A percentile compares a stretch with the other conserved stretches of the same genome.
Conservation (phyloP, 2,888 invertebrate species). For the Standfussiana lucernea region DNA sequence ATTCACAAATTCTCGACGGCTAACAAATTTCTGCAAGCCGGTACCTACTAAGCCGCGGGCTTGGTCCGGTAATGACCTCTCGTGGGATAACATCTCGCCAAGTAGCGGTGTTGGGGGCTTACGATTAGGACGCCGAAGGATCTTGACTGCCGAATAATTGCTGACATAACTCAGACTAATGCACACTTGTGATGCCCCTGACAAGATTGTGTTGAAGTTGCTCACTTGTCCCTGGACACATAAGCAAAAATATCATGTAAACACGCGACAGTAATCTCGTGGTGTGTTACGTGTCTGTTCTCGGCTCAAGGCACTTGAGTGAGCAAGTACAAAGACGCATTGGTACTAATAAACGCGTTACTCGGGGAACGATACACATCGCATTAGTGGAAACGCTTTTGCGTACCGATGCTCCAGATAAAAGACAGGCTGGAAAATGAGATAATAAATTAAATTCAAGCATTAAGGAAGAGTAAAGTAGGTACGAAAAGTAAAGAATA, state of each 20-base stretch:
- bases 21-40: conserved; percentile 26
- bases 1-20: conserved; percentile 30
- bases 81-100: conserved; percentile 56
- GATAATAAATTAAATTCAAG: conserved; percentile 36
- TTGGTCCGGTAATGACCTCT: conserved; percentile 66
- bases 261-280: conserved; percentile 26
- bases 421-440: conserved; percentile 17
- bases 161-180: conserved; percentile 62
- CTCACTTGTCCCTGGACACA: conserved; percentile 18
- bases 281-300: conserved; percentile 32
- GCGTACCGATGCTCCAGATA: conserved; percentile 17
- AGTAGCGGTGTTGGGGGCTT: conserved; percentile 35
- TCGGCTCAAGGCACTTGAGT: conserved; percentile 24
- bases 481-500: not conserved
- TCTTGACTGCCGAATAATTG: conserved; percentile 63
- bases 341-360: conserved; percentile 35
- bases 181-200: conserved; percentile 51
- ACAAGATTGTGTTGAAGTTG: conserved; percentile 27
- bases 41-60: conserved; percentile 22
- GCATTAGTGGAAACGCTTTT: conserved; percentile 31
- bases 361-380: conserved; percentile 31
- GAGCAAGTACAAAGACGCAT: conserved; percentile 35
- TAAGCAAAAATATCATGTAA: conserved; percentile 5
- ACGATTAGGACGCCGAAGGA: conserved; percentile 60
- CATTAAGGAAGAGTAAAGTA: conserved; percentile 4